Evolutionary conservation across 2,113 vertebrate genomes (phyloP), one percentile per base, ranked within the genome.

Genomic region (Chionis minor): DNA sequence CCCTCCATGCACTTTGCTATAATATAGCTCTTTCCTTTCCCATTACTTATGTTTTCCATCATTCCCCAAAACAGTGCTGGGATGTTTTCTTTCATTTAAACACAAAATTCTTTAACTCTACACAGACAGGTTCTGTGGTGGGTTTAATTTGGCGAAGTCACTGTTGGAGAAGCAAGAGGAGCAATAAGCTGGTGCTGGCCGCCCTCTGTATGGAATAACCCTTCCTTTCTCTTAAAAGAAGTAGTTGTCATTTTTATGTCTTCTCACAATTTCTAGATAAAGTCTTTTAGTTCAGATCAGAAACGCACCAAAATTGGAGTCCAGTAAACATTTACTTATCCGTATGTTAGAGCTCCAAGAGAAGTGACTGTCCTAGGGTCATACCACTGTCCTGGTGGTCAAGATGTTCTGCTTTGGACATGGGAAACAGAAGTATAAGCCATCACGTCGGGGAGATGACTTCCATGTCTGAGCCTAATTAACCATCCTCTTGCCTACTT

Each of bases 1-100:
- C 94, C 81, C 61, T 94, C 94, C 78, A 33, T 70, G 90, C 7
- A 7, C 35, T 75, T 83, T 79, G 65, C 90, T 94, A 24, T 47
- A 66, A 82, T 38, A 77, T 66, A 88, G 85, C 47, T 88, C 92
- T 95, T 91, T 71, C 85, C 69, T 90, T 92, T 71, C 74, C 28
- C 38, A 52, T 90, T 78, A 51, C 77, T 92, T 86, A 44, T 49
- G 77, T 90, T 80, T 93, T 93, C 94, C 72, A 89, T 97, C 93
- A 83, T 95, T 94, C 85, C 91, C 52, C 93, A 93, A 91, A 91
- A 94, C 81, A 83, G 89, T 82, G 62, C 61, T 91, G 88, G 81
- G 56, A 77, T 90, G 81, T 92, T 90, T 94, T 97, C 26, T 86
- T 88, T 63, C 2, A 3, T 56, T 70, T 93, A 19, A 51, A 15